Evolutionary conservation across 2,888 invertebrate genomes (phyloP), one percentile per base, ranked within the genome.

Genomic region (Ennomos fuscantarius): DNA sequence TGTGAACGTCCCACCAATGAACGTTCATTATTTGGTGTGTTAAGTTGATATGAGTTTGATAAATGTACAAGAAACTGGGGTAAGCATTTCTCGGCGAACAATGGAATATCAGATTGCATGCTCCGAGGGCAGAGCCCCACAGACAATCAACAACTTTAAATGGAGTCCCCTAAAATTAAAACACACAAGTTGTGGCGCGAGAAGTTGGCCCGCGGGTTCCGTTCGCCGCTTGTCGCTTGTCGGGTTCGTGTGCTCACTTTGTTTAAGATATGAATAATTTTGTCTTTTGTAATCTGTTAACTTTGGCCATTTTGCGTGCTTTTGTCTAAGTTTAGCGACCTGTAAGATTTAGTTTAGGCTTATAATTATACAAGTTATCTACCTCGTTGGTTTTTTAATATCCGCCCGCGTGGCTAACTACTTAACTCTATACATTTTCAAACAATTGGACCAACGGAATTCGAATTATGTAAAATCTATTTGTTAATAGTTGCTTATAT

Each of bases 61-160:
- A 24, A 24, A 1, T 0, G 6, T 24, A 24, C 24, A 5, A 24
- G 24, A 24, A 24, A 24, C 24, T 6, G 6, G 6, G 6, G 24
- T 24, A 24, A 24, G 0, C 6, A 6, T 24, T 24, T 3, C 6
- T 24, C 5, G 24, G 9, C 12, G 44, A 13, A 54, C 35, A 54
- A 54, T 42, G 46, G 33, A 15, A 15, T 36, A 11, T 31, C 42
- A 12, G 49, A 55, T 55, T 45, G 8, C 49, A 45, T 44, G 24
- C 55, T 10, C 24, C 11, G 31, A 8, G 42, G 42, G 36, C 32
- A 10, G 33, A 9, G n/a, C 34, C 46, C n/a, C 44, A 40, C 35
- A 35, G n/a, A 49, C 55, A 44, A 47, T 57, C 47, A 39, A 57
- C 52, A 57, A 52, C 39, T 57, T 57, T 39, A 24, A 52, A 57